These are phyloP conservation scores for Trichoplusia ni DNA, from an alignment of 1,140 invertebrate genomes.

Conservation along the genomic window DNA sequence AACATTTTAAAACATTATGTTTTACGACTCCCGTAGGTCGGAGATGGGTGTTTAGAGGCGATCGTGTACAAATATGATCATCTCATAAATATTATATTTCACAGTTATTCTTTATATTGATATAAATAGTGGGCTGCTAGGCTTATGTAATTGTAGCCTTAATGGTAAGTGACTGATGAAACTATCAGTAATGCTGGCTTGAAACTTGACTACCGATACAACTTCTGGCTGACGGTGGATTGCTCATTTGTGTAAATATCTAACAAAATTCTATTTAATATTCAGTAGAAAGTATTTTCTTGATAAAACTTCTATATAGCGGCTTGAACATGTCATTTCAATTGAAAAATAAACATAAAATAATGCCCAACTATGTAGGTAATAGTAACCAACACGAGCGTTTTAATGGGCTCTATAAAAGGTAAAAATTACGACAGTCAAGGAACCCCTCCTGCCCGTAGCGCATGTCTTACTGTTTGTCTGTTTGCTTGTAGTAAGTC, in stretches of 20 bases:
- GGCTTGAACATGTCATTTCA: no score
- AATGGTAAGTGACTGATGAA: neutral
- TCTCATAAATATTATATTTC: slow-evolving; percentile 10
- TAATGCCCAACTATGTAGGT: no score
- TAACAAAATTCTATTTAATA: neutral
- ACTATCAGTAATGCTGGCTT: neutral
- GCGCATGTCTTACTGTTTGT: no score
- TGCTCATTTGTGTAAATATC: neutral
- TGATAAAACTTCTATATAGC: neutral
- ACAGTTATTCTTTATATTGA: neutral
- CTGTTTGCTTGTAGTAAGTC: no score
- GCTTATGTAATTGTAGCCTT: neutral
- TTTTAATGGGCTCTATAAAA: no score
- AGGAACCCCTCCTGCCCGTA: no score
- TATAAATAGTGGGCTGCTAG: neutral
- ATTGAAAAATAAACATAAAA: no score
- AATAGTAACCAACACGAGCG: no score
- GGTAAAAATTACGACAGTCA: no score
- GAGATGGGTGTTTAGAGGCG: neutral
- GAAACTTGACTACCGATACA: neutral
- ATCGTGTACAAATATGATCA: slow-evolving; percentile 2
- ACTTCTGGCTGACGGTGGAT: neutral
- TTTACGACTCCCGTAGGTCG: neutral
- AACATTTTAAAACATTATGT: slow-evolving; percentile 14
- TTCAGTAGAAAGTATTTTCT: neutral